Base-by-base conservation (phyloP, 2,797 vertebrate species). In the Calcarius lapponicus region DNA sequence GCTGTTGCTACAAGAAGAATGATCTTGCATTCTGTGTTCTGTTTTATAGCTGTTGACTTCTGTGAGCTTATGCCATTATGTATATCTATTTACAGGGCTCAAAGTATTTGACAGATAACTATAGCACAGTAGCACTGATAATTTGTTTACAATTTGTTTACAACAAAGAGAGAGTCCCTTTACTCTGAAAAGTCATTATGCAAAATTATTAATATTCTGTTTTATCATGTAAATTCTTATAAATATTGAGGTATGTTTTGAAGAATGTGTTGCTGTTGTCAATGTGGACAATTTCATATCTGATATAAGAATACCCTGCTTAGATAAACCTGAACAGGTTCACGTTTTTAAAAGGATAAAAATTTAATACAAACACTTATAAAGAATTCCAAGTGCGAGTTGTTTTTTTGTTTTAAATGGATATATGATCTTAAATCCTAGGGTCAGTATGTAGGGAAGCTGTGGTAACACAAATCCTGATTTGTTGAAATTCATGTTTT, bases 161-260 rank as follows among this genome's bases (percentile, higher is more conserved):
- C 66, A 36, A n/a, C n/a, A n/a, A n/a, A 57, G 24, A 26, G 42
- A 42, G 57, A 32, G n/a, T 62, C 43, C 5, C 6, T 88, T 1
- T 81, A 34, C 21, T 53, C 26, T 64, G 34, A 25, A 32, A 73
- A 87, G 43, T 62, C 17, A 36, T 38, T 58, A 20, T 26, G 19
- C 32, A 57, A 36, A 81, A 76, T 2, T 48, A 34, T 84, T 20
- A 43, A 2, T 88, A 42, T 65, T 6, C 4, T 13, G 2, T 81
- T 84, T n/a, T 40, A 17, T 64, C 14, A 2, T 25, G 1, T 28
- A 43, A 62, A 4, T 65, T 91, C 29, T 67, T 74, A 31, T 12
- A 34, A 58, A 42, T 70, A 21, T 8, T 4, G 1, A 58, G 47
- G 42, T 25, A 26, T 0, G 0, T 72, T 91, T 57, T 34, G 40